Conservation (phyloP, 2,888 invertebrate species). For the Meganola albula region DNA sequence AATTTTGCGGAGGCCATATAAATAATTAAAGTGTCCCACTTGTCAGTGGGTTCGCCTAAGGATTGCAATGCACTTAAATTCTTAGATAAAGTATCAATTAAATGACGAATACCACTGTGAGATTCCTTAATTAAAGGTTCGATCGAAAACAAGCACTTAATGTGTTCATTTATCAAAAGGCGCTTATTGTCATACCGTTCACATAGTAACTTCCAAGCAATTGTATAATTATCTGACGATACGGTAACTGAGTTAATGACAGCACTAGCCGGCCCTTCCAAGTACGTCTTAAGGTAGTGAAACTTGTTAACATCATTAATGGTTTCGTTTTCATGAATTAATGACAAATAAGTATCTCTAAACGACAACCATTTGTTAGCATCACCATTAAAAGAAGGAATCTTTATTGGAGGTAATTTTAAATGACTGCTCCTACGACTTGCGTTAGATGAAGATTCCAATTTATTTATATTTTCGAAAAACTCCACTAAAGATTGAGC, state of each 20-base stretch:
- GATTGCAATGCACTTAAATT: background rate
- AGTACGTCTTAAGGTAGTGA: too few species aligned
- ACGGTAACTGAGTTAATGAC: slow-evolving; percentile 4
- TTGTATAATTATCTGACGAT: background rate
- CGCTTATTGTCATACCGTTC: slow-evolving; percentile 4
- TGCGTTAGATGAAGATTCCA: too few species aligned
- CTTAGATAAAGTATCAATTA: background rate
- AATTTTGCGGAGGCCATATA: background rate
- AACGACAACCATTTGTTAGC: too few species aligned
- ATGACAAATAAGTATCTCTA: too few species aligned
- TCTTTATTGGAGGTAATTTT: too few species aligned
- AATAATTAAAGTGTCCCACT: background rate
- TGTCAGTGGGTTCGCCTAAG: background rate
- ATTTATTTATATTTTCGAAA: too few species aligned
- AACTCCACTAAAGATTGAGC: too few species aligned
- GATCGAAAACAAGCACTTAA: background rate
- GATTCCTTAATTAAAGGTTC: background rate
- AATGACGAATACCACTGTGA: background rate
- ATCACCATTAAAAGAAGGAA: too few species aligned
- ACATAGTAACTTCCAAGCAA: slow-evolving; percentile 3
- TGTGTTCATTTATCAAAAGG: slow-evolving; percentile 1
- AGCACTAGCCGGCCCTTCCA: background rate
- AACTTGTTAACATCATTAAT: too few species aligned
- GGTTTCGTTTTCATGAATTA: too few species aligned
- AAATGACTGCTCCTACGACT: too few species aligned